Evolutionary conservation across 2,797 vertebrate species (phyloP).

Genomic region (Premnoplex brunnescens): DNA sequence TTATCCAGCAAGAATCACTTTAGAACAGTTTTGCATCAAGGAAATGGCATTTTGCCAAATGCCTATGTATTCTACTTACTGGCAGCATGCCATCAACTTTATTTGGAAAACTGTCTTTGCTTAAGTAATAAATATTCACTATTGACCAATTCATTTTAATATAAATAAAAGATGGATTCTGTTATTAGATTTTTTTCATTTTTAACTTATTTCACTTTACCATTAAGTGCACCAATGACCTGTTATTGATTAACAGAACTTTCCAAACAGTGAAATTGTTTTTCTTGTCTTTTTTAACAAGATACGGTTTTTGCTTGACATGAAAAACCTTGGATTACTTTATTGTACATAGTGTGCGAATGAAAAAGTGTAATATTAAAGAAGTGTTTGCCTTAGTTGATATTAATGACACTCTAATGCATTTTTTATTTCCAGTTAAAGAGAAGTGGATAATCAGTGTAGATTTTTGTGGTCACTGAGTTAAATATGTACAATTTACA

Average conservation of each 20-base stretch:
- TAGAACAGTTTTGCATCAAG: slow-evolving; percentile 32
- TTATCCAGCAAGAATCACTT: slow-evolving; percentile 12
- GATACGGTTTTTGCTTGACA: not conserved
- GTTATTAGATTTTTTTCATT: not conserved
- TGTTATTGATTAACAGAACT: slow-evolving; percentile 26
- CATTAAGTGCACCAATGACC: not conserved
- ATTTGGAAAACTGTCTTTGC: slow-evolving; percentile 49
- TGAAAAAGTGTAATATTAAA: not conserved
- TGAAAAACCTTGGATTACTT: slow-evolving; percentile 17
- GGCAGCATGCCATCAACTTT: slow-evolving; percentile 30
- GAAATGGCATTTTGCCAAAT: slow-evolving; percentile 49
- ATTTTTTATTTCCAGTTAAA: not conserved
- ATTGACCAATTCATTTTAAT: slow-evolving; percentile 50
- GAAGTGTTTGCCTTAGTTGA: not conserved
- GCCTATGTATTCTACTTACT: not conserved
- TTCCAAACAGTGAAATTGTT: slow-evolving; percentile 1
- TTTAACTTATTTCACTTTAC: not conserved
- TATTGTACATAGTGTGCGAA: not conserved
- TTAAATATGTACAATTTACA: not conserved
- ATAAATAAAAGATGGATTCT: slow-evolving; percentile 40
- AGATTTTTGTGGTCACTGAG: not conserved
- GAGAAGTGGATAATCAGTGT: not conserved
- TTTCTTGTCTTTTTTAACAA: not conserved
- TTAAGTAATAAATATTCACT: slow-evolving; percentile 60
- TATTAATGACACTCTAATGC: not conserved